Percentiles rank a stretch among this genome's conserved stretches.
Evolutionary conservation across 2,888 invertebrate genomes (phyloP).

Genomic region (Camptogramma bilineatum): DNA sequence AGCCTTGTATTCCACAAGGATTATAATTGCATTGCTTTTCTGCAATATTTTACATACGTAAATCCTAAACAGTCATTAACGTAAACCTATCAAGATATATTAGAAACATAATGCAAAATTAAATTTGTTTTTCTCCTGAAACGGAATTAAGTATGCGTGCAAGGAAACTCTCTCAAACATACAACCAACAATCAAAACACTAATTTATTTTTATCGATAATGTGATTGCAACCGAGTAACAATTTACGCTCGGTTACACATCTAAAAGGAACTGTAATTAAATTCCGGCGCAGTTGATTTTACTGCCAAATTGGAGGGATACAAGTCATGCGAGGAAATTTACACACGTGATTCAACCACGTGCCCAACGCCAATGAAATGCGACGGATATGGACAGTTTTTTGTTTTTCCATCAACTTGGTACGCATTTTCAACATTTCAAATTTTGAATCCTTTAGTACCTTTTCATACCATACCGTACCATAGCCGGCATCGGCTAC

Average conservation of each 20-base stretch:
- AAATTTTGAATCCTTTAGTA: too few species aligned
- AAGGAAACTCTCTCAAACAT: constrained; percentile 7
- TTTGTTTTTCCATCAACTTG: constrained; percentile 58
- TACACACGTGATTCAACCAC: constrained; percentile 44
- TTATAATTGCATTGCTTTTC: too few species aligned
- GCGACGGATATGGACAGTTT: constrained; percentile 60
- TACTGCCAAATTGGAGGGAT: constrained; percentile 14
- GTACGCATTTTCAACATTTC: constrained; percentile 52
- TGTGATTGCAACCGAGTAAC: constrained; percentile 31
- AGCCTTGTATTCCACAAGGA: too few species aligned
- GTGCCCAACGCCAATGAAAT: constrained; percentile 62
- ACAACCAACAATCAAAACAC: constrained; percentile 25
- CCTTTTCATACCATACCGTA: too few species aligned
- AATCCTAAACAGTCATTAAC: too few species aligned
- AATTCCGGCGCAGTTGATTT: constrained; percentile 46
- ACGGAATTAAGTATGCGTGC: background rate
- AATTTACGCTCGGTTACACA: constrained; percentile 55
- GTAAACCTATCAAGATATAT: too few species aligned
- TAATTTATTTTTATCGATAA: constrained; percentile 23
- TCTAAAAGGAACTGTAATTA: constrained; percentile 57
- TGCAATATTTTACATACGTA: too few species aligned
- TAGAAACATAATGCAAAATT: background rate
- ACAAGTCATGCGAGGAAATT: constrained; percentile 54
- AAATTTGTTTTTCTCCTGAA: background rate
- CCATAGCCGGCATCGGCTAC: too few species aligned